Evolutionary conservation across 2,797 vertebrate genomes (phyloP), one percentile per base, ranked within the genome.

Genomic region (Cossypha dichroa): DNA sequence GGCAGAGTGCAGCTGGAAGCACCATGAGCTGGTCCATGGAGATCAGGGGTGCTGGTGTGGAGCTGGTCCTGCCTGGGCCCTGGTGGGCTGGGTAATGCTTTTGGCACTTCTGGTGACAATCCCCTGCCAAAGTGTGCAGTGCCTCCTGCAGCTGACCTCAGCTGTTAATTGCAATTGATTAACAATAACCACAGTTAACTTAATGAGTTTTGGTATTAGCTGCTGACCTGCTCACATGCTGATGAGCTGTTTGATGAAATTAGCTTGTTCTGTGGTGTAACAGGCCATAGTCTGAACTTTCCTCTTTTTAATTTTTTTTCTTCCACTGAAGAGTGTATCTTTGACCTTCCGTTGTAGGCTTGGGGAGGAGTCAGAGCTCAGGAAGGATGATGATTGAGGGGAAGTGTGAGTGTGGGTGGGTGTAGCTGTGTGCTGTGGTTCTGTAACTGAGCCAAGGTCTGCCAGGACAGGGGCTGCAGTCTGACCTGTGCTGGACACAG

Each of bases 21-120:
- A 13, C 54, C 3, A 0, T 0, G 3, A 52, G 34, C 38, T 21
- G 41, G 10, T 15, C 1, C 0, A 0, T 5, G 64, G 22, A 5
- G 20, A 1, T 14, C 1, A 0, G 81, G 60, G 40, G 1, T 29
- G 36, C 43, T 17, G 22, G 1, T 17, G 72, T 66, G 68, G n/a
- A 21, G 0, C 34, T 34, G 55, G 2, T 20, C 64, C 64, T 51
- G 6, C 75, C 55, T 3, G 2, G 40, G 29, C 21, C 34, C 23
- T 3, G 4, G 3, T 10, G 76, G 40, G 12, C 62, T 34, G 19
- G 1, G 13, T 38, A 11, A 85, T 40, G 59, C 31, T 34, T 34
- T 21, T 40, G 55, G 80, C 40, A 18, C 40, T 60, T 68, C 26
- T 49, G 13, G 11, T 34, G 62, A 63, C 78, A 36, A 15, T 25